Evolutionary conservation across 2,113 vertebrate species (phyloP), one percentile per base, ranked within the genome.

Genomic region (Oreocharis arfaki): DNA sequence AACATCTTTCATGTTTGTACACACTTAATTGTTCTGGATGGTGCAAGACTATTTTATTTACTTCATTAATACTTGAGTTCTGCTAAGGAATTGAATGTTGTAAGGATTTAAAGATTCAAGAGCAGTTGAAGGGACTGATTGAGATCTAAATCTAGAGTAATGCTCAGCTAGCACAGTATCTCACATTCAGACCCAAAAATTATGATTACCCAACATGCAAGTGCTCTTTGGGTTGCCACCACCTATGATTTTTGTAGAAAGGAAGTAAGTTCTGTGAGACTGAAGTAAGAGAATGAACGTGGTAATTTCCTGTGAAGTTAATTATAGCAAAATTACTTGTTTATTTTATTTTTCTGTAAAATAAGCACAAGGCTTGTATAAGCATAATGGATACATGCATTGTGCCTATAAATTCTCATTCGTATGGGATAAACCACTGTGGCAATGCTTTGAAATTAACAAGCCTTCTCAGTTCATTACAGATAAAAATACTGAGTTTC

Each of bases 341-440:
- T 96, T 87, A 52, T 47, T 90, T 93, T 20, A 11, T 71, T 89
- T 96, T 95, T 96, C 70, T 71, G 7, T 89, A 94, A 85, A 96
- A 85, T 73, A 17, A 94, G 80, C 57, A 60, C 49, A 80, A 79
- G 61, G 52, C 69, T 93, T 94, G 33, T 87, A 55, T 42, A 65
- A 85, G 47, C 21, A 68, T 76, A 95, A 63, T n/a, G 39, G 69
- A 84, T 70, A 63, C 84, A 41, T 33, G 13, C 75, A 87, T 42
- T 94, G 16, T 94, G 86, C 22, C 24, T 88, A 74, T 41, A 84
- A 86, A 87, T 91, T 96, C 47, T 60, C 73, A 28, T 81, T 93
- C 81, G 19, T 53, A 19, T 10, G 18, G 33, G 39, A 84, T 78
- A 96, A 93, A 65, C 77, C 53, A 47, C 61, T 60, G n/a, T 47